These are phyloP conservation scores for Ciconia boyciana DNA, from an alignment of 2,113 vertebrate genomes.

Conservation along the genomic window DNA sequence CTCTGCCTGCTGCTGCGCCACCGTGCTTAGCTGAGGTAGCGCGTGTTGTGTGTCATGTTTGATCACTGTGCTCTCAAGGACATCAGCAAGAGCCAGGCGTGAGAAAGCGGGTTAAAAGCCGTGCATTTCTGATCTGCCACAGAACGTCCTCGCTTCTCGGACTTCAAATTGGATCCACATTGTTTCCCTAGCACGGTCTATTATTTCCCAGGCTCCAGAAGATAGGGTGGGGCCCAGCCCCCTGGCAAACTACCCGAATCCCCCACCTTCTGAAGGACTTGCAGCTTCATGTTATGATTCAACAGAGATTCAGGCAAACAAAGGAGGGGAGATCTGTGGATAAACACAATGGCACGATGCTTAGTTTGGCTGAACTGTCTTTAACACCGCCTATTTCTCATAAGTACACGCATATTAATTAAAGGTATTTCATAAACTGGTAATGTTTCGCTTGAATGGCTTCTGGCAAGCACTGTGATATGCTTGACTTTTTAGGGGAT, in stretches of 20 bases:
- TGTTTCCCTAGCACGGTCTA: neutral
- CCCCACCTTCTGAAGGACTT: neutral
- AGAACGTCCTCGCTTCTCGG: fast-evolving
- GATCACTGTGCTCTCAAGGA: neutral
- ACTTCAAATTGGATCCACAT: neutral
- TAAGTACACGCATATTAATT: neutral
- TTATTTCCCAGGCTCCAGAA: neutral
- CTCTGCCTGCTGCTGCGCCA: fast-evolving
- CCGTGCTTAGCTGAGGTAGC: neutral
- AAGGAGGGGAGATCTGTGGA: neutral
- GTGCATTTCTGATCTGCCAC: neutral
- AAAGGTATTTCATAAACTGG: constrained; percentile 6
- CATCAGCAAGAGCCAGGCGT: neutral
- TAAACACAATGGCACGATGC: neutral
- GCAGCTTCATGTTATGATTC: neutral
- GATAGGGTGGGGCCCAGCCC: neutral
- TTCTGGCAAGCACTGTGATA: neutral
- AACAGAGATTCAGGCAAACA: neutral
- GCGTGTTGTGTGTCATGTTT: neutral
- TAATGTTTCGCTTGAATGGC: neutral
- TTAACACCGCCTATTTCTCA: neutral
- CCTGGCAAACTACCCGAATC: neutral
- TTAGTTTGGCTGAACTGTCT: constrained; percentile 25
- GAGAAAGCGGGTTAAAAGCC: neutral
- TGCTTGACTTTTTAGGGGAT: neutral